Evolutionary conservation across 2,113 vertebrate species (phyloP), one percentile per base, ranked within the genome.

Genomic region (Climacteris rufus): DNA sequence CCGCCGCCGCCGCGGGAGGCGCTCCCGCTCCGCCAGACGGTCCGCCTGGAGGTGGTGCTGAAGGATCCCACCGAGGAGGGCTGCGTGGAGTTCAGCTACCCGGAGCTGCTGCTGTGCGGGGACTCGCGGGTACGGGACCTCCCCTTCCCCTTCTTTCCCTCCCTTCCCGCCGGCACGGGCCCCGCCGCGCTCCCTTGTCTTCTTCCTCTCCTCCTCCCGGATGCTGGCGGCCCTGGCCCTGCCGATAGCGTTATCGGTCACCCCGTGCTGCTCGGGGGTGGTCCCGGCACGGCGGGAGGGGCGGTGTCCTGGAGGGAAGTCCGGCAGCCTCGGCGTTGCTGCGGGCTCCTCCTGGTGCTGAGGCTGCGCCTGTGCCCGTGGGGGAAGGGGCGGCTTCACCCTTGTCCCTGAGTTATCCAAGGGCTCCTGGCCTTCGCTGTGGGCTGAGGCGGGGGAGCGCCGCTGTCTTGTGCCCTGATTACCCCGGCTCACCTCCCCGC

Each of bases 71-170:
- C 98, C 83, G 99, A 99, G 87, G 98, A 98, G 88, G 98, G 98
- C 94, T 99, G 98, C 92, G 98, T 98, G 93, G 99, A 99, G 98
- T 99, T 99, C 97, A 99, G 98, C 97, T 99, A 99, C 97, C 98
- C 98, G 31, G 99, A 99, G 97, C 98, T 99, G 97, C 93, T 99
- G 94, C 98, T 98, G 92, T 98, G 97, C 92, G 95, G 97, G 95
- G 97, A 97, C 95, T 96, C 97, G 85, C 95, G 98, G 98, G 98
- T 98, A 98, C 39, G 96, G 94, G 91, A 94, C 93, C 61, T 90
- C 71, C 80, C 66, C 69, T 70, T 40, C 15, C 64, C 28, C 10
- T 63, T 42, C 33, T 54, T 11, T 59, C 50, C 24, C 82, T 74
- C 31, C n/a, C 33, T 44, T 71, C 56, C 45, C 42, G 79, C 74